These are phyloP conservation scores for Adelosebastes latens DNA, from an alignment of 2,797 vertebrate species.

Conservation along the genomic window DNA sequence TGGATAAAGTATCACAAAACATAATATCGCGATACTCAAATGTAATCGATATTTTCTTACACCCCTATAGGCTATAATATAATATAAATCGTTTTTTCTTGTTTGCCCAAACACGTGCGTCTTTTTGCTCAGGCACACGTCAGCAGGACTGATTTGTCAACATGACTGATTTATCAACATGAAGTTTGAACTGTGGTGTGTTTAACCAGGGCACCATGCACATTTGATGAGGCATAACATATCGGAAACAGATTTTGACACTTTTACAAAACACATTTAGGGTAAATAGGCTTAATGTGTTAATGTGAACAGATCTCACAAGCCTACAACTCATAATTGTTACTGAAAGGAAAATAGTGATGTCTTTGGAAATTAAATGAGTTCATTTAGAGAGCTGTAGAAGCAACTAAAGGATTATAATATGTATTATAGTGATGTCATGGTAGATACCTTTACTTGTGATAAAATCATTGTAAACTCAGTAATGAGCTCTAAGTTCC, in stretches of 20 bases:
- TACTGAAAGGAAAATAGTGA: neutral
- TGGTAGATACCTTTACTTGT: neutral
- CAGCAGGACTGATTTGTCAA: conserved; percentile 17
- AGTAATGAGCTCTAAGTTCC: neutral
- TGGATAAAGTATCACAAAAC: too few relatives aligned
- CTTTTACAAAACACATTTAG: neutral
- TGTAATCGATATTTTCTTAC: too few relatives aligned
- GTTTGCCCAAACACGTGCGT: neutral
- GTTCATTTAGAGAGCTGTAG: neutral
- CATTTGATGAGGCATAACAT: neutral
- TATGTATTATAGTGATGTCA: neutral
- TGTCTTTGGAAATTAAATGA: neutral
- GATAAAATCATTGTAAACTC: neutral
- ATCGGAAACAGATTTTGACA: neutral
- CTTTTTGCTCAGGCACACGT: neutral
- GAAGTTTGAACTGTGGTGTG: conserved; percentile 35
- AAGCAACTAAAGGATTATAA: neutral
- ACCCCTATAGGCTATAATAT: neutral
- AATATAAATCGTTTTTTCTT: neutral
- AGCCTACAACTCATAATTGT: neutral
- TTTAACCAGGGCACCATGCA: neutral
- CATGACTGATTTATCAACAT: conserved; percentile 13
- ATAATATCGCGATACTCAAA: too few relatives aligned
- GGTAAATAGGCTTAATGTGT: neutral
- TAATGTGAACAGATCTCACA: neutral